These are phyloP conservation scores for Aricia artaxerxes DNA, from an alignment of 2,888 invertebrate species.

Conservation along the genomic window DNA sequence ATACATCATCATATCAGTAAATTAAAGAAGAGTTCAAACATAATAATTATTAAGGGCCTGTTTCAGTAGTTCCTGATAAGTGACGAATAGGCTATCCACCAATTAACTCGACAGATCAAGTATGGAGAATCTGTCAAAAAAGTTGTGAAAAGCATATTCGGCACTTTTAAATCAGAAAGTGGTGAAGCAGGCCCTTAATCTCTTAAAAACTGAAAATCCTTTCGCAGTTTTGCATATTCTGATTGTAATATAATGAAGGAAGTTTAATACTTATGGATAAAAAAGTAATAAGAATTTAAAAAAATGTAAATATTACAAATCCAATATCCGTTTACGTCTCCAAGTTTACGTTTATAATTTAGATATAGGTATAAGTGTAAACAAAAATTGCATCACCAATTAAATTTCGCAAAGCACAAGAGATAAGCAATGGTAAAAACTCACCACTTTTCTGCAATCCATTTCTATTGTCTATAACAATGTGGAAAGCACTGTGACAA, in stretches of 20 bases:
- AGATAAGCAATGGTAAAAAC: conserved; percentile 49
- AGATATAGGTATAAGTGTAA: neutral
- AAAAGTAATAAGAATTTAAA: neutral
- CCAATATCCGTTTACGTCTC: neutral
- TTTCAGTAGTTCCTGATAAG: too few relatives aligned
- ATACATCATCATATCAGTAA: too few relatives aligned
- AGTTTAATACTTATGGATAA: neutral
- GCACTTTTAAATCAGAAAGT: too few relatives aligned
- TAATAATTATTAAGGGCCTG: too few relatives aligned
- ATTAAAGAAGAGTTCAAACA: neutral
- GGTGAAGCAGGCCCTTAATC: neutral
- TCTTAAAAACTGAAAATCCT: neutral
- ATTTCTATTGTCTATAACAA: conserved; percentile 61
- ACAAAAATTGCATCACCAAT: neutral
- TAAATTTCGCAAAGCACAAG: conserved; percentile 26
- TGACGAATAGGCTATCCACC: too few relatives aligned
- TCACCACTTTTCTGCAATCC: conserved; percentile 69
- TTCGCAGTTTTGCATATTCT: neutral
- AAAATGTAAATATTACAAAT: neutral
- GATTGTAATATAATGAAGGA: neutral
- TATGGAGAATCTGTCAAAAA: too few relatives aligned
- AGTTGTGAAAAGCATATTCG: too few relatives aligned
- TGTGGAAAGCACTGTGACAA: conserved; percentile 64
- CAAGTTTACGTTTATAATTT: too few relatives aligned
- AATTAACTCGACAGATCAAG: too few relatives aligned